Base-by-base conservation (phyloP, 2,888 invertebrate genomes). In the Sturmia bella region DNA sequence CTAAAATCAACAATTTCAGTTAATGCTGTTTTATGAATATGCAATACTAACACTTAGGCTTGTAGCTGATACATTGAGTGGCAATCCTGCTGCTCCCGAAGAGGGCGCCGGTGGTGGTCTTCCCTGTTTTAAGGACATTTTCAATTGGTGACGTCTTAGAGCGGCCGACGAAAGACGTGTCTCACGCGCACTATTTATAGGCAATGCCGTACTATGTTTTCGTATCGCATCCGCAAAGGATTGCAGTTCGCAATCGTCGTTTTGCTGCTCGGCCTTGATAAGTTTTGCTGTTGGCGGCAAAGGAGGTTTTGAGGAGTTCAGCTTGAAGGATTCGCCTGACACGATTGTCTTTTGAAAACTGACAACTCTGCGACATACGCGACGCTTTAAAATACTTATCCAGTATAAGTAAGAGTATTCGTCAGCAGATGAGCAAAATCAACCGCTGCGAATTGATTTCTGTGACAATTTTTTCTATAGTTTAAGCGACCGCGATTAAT, bases 221-320 rank as follows among this genome's bases (percentile, higher is more conserved):
- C 85, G 86, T 75, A 84, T 64, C 56, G 84, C 83, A 57, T 84
- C 68, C 80, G 76, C 80, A 76, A 86, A 85, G n/a, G 85, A 83
- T 79, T 84, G 84, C 68, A 86, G 78, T 77, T 85, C 85, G 83
- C 84, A 84, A 45, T 80, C 84, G 54, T 76, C 75, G 70, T 52
- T 78, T 70, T 32, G 73, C 37, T 56, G 83, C 70, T 56, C 57
- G 13, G 66, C n/a, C 41, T 74, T 78, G 64, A 57, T 13, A 24
- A 64, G 24, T 74, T 74, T 74, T 11, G 64, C 68, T 70, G 56
- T 37, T 39, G 89, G 87, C 80, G 89, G 88, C 85, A 87, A 84
- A 70, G 89, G 89, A 76, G 87, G 90, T 85, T 89, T 90, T 87
- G 88, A 87, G 79, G 89, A 86, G 86, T 87, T 85, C 86, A 87